phyloP scores from a whole-genome alignment of 2,113 vertebrate genomes.

The Alces alces region DNA sequence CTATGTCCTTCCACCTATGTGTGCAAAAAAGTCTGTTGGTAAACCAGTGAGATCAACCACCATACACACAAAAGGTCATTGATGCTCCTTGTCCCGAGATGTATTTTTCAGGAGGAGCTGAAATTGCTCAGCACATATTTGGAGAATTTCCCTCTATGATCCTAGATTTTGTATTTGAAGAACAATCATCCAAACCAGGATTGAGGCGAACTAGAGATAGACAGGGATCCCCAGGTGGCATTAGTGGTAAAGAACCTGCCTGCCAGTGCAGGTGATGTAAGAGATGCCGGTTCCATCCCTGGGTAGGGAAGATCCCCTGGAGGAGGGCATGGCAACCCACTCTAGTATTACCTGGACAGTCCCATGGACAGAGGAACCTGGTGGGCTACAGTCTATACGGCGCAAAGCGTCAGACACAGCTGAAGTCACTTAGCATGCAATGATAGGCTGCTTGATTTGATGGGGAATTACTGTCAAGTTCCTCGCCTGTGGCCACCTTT shows the following conservation, averaged over 20 bases:
- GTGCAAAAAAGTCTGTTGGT: neutral
- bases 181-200: neutral
- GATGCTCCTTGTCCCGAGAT: neutral
- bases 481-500: fast-evolving
- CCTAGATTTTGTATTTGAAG: neutral
- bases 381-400: neutral
- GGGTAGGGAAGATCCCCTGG: neutral
- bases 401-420: neutral
- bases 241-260: neutral
- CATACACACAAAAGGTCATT: fast-evolving
- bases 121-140: neutral
- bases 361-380: neutral
- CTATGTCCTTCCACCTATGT: neutral
- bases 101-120: neutral
- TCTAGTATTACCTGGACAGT: neutral
- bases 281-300: neutral
- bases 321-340: neutral
- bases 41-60: neutral
- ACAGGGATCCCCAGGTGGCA: neutral
- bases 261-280: neutral
- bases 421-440: neutral
- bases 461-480: fast-evolving
- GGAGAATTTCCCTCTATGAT: neutral
- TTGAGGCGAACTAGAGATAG: neutral
- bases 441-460: neutral